Base-by-base conservation (phyloP, 2,888 invertebrate species). In the Tetramorium bicarinatum region DNA sequence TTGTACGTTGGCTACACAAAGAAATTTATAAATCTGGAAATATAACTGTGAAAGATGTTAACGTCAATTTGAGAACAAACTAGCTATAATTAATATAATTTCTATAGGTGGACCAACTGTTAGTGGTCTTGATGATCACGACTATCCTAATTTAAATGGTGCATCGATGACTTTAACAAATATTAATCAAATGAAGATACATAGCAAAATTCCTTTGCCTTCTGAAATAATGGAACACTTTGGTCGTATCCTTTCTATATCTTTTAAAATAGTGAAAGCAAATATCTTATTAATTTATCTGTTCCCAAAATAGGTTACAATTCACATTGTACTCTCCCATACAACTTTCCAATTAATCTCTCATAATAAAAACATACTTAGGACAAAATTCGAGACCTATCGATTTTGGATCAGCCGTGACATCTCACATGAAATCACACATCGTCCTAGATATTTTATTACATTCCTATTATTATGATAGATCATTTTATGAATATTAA, bases 171-270 rank as follows among this genome's bases (percentile, higher is more conserved):
- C 97, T 85, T 92, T 95, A 84, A 96, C 96, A 86, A 97, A 96
- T 91, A 96, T 98, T 89, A 97, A 97, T 85, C 98, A 98, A 94
- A 96, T 99, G 91, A 97, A 97, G 93, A 97, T 97, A 85, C 95
- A 97, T 38, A 97, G 97, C 93, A 98, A 97, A 95, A 97, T 98
- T 85, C 98, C 99, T 15, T 95, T 99, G 79, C 99, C 99, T 38
- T 97, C 97, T 11, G 99, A 99, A 96, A 97, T 99, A 85, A 96
- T 99, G 95, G 99, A 99, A 95, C 98, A 99, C 95, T 98, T 99
- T 96, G 97, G 97, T 90, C 98, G 99, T 99, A 98, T 97, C 97
- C 97, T 97, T 97, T 96, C 83, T 80, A 49, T 7, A 13, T 25
- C 1, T 59, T 59, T 59, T 29, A 1, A 59, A 87, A 83, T 67